A percentile compares a stretch with the other conserved stretches of the same genome.
Evolutionary conservation across 2,888 invertebrate species (phyloP).

Genomic region (Meloe dianella): DNA sequence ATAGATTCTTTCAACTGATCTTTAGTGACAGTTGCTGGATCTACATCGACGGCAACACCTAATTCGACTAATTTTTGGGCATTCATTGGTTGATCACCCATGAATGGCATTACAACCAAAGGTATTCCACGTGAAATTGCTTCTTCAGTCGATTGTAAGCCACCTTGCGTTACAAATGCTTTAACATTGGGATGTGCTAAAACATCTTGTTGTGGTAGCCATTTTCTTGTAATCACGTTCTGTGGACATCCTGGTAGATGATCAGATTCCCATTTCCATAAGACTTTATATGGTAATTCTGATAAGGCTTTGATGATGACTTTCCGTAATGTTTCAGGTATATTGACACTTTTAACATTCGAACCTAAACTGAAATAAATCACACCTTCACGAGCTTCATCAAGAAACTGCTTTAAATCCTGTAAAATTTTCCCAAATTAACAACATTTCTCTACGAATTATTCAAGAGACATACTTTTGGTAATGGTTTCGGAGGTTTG

Average conservation of each 20-base stretch:
- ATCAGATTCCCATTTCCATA: slow-evolving; percentile 41
- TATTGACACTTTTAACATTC: slow-evolving; percentile 35
- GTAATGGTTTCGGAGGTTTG: slow-evolving; percentile 44
- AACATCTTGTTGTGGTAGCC: slow-evolving; percentile 42
- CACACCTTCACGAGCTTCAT: slow-evolving; percentile 48
- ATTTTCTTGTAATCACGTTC: slow-evolving; percentile 38
- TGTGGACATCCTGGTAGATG: slow-evolving; percentile 28
- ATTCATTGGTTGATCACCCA: slow-evolving; percentile 29
- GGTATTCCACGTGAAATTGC: slow-evolving; percentile 22
- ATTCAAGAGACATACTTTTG: slow-evolving; percentile 28
- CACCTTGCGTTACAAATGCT: slow-evolving; percentile 29
- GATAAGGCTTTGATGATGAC: slow-evolving; percentile 31
- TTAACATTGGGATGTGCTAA: slow-evolving; percentile 31
- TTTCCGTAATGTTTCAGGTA: slow-evolving; percentile 24
- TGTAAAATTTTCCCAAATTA: neutral
- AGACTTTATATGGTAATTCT: slow-evolving; percentile 32
- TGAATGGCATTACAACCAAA: slow-evolving; percentile 27
- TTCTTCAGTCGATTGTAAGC: slow-evolving; percentile 27
- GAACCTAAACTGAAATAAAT: slow-evolving; percentile 55
- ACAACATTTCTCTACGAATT: too few relatives aligned
- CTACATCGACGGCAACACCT: slow-evolving; percentile 12
- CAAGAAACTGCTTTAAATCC: slow-evolving; percentile 47
- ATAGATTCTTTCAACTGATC: slow-evolving; percentile 17
- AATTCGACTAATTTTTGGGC: slow-evolving; percentile 18
- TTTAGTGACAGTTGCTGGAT: slow-evolving; percentile 14